Percentiles rank a stretch among this genome's conserved stretches.
phyloP scores from a whole-genome alignment of 2,888 invertebrate species.

The Pasiphila rectangulata region DNA sequence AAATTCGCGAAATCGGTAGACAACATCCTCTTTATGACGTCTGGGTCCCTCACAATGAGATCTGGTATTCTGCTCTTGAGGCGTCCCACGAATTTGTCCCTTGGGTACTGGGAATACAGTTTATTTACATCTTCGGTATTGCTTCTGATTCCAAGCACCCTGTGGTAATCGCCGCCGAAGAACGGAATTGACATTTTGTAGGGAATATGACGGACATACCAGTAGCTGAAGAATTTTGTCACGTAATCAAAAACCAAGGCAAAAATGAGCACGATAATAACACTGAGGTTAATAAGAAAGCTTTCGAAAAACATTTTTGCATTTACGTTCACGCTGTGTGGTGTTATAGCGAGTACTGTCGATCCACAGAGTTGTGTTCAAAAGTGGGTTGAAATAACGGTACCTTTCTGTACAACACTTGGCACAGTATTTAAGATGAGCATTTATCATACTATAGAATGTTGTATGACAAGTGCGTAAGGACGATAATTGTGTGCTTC shows the following conservation, averaged over 20 bases:
- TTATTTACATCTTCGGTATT: constrained; percentile 63
- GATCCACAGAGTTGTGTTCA: constrained; percentile 38
- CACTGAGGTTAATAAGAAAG: constrained; percentile 59
- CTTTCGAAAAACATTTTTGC: constrained; percentile 74
- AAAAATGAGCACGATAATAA: constrained; percentile 53
- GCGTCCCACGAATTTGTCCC: constrained; percentile 64
- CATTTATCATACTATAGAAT: constrained; percentile 25
- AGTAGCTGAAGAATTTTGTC: constrained; percentile 74
- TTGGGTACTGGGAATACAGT: constrained; percentile 53
- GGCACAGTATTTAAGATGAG: constrained; percentile 32
- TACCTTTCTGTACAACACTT: constrained; percentile 37
- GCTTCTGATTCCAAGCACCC: constrained; percentile 58
- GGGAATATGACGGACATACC: constrained; percentile 70
- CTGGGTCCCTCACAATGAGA: constrained; percentile 68
- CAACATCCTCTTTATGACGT: constrained; percentile 67
- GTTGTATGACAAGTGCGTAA: constrained; percentile 24
- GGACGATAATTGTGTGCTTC: constrained; percentile 16
- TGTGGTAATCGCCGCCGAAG: constrained; percentile 67
- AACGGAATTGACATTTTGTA: constrained; percentile 63
- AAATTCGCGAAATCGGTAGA: constrained; percentile 73
- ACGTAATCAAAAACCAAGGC: constrained; percentile 69
- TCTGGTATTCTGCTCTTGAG: constrained; percentile 72
- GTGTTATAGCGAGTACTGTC: constrained; percentile 54
- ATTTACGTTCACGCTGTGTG: constrained; percentile 54
- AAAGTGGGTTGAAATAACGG: constrained; percentile 73